A percentile compares a stretch with the other conserved stretches of the same genome.
Evolutionary conservation across 1,140 invertebrate species (phyloP).

Genomic region (Vollenhovia emeryi): DNA sequence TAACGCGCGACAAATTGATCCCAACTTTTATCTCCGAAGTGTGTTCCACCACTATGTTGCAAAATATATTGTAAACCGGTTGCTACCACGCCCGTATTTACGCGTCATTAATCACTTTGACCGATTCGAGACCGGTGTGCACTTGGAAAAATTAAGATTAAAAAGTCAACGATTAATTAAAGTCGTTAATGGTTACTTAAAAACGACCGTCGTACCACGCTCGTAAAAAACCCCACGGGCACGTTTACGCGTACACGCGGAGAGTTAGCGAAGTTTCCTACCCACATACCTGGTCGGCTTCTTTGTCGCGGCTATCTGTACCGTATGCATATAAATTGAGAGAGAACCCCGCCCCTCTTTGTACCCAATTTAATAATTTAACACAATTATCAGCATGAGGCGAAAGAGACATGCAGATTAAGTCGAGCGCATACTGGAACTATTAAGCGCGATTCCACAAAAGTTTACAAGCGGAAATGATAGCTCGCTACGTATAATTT

Average conservation of each 20-base stretch:
- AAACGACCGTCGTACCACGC: not conserved
- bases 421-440: constrained; percentile 38
- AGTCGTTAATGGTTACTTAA: constrained; percentile 42
- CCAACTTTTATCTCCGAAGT: constrained; percentile 29
- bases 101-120: constrained; percentile 51
- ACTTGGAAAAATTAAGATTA: constrained; percentile 36
- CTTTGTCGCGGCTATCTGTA: constrained; percentile 61
- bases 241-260: not conserved
- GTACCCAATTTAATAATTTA: constrained; percentile 75
- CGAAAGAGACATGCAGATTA: constrained; percentile 27
- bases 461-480: not conserved
- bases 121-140: constrained; percentile 10
- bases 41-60: constrained; percentile 9
- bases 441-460: not conserved
- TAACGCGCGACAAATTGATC: constrained; percentile 52
- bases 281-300: constrained; percentile 39
- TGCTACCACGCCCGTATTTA: constrained; percentile 25
- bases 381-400: constrained; percentile 72
- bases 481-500: not conserved
- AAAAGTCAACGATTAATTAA: constrained; percentile 47
- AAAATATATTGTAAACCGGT: constrained; percentile 30
- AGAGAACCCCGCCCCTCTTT: constrained; percentile 74
- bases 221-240: not conserved
- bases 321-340: constrained; percentile 70
- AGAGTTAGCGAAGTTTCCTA: not conserved